These are phyloP conservation scores for Contarinia nasturtii DNA, from an alignment of 1,140 invertebrate genomes.

Conservation along the genomic window DNA sequence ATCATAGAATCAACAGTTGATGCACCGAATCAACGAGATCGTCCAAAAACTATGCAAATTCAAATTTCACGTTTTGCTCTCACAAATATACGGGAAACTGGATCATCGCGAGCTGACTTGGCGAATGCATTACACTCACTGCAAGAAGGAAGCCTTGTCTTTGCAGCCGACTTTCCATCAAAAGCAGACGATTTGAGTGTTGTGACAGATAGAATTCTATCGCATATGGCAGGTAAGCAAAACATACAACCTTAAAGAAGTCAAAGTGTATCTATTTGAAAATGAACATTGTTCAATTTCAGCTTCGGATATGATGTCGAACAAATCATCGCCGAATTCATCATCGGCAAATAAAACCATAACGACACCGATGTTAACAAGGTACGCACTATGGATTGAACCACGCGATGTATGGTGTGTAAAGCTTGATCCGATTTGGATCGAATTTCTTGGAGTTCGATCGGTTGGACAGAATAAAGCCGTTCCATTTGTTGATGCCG, in stretches of 20 bases:
- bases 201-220: slow-evolving; percentile 54
- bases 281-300: not conserved
- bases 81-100: slow-evolving; percentile 56
- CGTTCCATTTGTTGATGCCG: slow-evolving; percentile 74
- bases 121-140: slow-evolving; percentile 51
- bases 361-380: slow-evolving; percentile 24
- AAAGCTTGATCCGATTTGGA: slow-evolving; percentile 75
- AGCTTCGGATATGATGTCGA: not conserved
- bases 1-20: not conserved
- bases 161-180: slow-evolving; percentile 50
- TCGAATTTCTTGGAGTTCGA: slow-evolving; percentile 69
- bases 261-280: not conserved
- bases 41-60: slow-evolving; percentile 54
- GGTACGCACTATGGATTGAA: slow-evolving; percentile 64
- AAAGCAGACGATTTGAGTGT: slow-evolving; percentile 39
- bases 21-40: slow-evolving; percentile 1
- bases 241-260: not conserved
- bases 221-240: slow-evolving; percentile 33
- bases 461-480: slow-evolving; percentile 50
- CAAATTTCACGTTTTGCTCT: slow-evolving; percentile 58
- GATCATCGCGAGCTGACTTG: slow-evolving; percentile 50
- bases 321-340: slow-evolving; percentile 22
- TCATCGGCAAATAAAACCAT: slow-evolving; percentile 23
- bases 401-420: slow-evolving; percentile 75
- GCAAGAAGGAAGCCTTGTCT: slow-evolving; percentile 53